Evolutionary conservation across 2,113 vertebrate species (phyloP), one percentile per base, ranked within the genome.

Genomic region (Epinephelus cyanopodus): DNA sequence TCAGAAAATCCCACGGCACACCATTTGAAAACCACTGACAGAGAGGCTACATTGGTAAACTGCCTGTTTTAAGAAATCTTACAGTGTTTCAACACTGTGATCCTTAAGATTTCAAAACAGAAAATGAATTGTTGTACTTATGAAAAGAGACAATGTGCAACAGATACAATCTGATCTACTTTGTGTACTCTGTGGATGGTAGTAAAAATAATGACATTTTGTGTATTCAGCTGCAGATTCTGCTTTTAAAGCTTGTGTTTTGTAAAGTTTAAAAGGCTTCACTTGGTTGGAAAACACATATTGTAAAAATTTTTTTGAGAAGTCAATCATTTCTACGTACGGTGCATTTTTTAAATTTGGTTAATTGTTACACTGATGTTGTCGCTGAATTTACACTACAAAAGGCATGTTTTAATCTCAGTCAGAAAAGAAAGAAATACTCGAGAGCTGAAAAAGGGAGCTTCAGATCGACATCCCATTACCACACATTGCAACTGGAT

Each of bases 371-470:
- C 6, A 50, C 23, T 27, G 10, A 2, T 48, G 33, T 58, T 5
- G 9, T 10, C n/a, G 23, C 17, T 62, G 13, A 47, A 27, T 45
- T 17, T n/a, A 48, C 2, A 58, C 27, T 2, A 64, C 25, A 73
- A 48, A 25, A 19, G 23, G 6, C 53, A 8, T 25, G 6, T 6
- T 11, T 5, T 21, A 25, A 29, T 29, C 4, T 29, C 29, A 4
- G 27, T 37, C 21, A 19, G 15, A 53, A n/a, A n/a, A n/a, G n/a
- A n/a, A n/a, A 71, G 77, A 71, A 64, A 63, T 29, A 21, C 18
- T 47, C 1, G 23, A 52, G 18, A 61, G 39, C 27, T 27, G 56
- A 58, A 27, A 27, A 29, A 8, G 4, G 3, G 23, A 29, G 21
- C 4, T 53, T n/a, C 15, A 37, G 15, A 5, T 18, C 45, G 29